Base-by-base conservation (phyloP, 2,113 vertebrate species). In the Naja naja region DNA sequence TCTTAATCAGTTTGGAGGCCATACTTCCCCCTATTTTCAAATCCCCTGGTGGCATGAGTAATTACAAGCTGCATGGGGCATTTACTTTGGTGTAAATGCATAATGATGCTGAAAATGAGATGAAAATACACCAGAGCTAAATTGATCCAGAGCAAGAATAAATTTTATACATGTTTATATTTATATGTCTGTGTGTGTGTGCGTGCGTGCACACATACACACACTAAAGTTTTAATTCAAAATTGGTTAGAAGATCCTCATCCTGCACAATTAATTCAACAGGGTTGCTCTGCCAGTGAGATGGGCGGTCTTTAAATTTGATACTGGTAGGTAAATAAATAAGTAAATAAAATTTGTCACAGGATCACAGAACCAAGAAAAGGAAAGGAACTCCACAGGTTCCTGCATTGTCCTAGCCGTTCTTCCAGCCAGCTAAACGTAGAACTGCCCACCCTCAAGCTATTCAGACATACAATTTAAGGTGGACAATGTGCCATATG, bases 51-150 rank as follows among this genome's bases (percentile, higher is more conserved):
- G 53, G 95, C 20, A n/a, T 9, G 2, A 95, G 56, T 60, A 93
- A 95, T 85, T 88, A 60, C 93, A 93, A 94, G 30, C 1, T 74
- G 89, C 5, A 53, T 10, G 18, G 18, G 74, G 88, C 39, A 91
- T 88, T 96, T 91, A 60, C 2, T 11, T 69, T 23, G 3, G 54
- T 0, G 0, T 74, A 86, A 94, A 95, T 54, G 55, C 93, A 94
- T 0, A 95, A 8, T 0, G 0, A 90, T 45, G 23, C 0, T 90
- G 86, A 39, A 74, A 1, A 4, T 0, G 0, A 27, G 53, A 60
- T 49, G 58, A 47, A 94, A 94, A 52, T 0, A 0, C 1, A 12
- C 43, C 52, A 0, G 0, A 8, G 8, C 34, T 86, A 93, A 49
- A 14, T 89, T 92, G 94, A 45, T 54, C 45, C 6, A 58, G 11